These are phyloP conservation scores for Muraenolepis orangiensis DNA, from an alignment of 2,797 vertebrate species.

Conservation along the genomic window DNA sequence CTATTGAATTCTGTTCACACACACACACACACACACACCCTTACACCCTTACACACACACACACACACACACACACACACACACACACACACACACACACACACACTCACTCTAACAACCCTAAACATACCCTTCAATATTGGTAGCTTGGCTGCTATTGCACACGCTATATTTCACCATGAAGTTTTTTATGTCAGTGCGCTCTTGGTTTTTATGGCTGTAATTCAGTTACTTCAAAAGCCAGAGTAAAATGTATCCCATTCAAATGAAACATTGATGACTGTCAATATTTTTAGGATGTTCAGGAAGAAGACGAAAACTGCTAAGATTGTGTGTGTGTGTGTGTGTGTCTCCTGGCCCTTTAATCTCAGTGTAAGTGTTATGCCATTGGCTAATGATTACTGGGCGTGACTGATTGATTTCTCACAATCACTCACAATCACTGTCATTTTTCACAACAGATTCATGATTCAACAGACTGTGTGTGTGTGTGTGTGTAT, in stretches of 20 bases:
- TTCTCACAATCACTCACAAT: constrained; percentile 11
- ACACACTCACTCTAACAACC: too few species aligned
- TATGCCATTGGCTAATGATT: constrained; percentile 4
- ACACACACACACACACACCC: too few species aligned
- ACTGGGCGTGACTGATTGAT: constrained; percentile 4
- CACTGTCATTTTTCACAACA: constrained; percentile 5
- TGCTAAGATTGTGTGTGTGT: not conserved
- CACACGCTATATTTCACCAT: not conserved
- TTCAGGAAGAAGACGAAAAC: constrained; percentile 5
- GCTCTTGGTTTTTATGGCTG: not conserved
- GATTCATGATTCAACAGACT: constrained; percentile 22
- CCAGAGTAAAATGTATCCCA: not conserved
- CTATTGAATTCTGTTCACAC: not conserved
- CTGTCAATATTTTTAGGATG: constrained; percentile 16
- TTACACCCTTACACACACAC: too few species aligned
- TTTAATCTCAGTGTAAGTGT: constrained; percentile 4
- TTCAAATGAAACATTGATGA: not conserved
- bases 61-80: too few species aligned
- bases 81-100: too few species aligned
- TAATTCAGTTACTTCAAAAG: not conserved
- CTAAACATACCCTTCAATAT: not conserved
- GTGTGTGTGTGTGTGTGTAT: constrained; percentile 1
- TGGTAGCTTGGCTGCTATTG: not conserved
- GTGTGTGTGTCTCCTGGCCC: not conserved
- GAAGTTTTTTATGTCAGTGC: not conserved